Evolutionary conservation across 2,888 invertebrate genomes (phyloP), one percentile per base, ranked within the genome.

Genomic region (Sphinx pinastri): DNA sequence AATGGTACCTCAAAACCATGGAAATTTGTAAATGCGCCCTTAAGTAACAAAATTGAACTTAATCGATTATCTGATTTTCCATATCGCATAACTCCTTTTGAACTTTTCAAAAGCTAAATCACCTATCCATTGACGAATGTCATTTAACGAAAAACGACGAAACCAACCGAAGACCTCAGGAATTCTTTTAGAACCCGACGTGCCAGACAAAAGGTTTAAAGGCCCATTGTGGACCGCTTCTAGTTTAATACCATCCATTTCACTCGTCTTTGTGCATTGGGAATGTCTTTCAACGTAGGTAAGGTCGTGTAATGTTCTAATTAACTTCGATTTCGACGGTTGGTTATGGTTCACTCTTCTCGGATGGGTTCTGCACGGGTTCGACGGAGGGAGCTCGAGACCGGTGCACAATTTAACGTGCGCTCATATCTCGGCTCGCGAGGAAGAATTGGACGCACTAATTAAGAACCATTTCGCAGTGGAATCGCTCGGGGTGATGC

Each of bases 181-280:
- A 67, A 70, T 67, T 49, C 67, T 54, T 51, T 59, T 67, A 49
- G 74, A 72, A 72, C 63, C 67, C 66, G 69, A 76, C 75, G 73
- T 73, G 75, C 74, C 84, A 80, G 81, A 88, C 88, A 88, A 89
- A 84, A 80, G 79, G 75, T 78, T 83, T 83, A 82, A 85, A 87
- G 87, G 83, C 73, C 83, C 77, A 88, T 90, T 90, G 89, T 74
- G 77, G 76, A 78, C 72, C 82, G 78, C 79, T 83, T 83, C 84
- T 79, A 82, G 77, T 80, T 84, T 84, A 87, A 86, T 86, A 84
- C 86, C 84, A 80, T 84, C 83, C 82, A 86, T 86, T 88, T 85
- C 83, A 84, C 83, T 81, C 74, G 19, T 80, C 81, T 83, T 86
- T 86, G 84, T 86, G 76, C 71, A 71, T 70, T 72, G 76, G 78